Evolutionary conservation across 2,888 invertebrate genomes (phyloP).

Genomic region (Elegia similella): DNA sequence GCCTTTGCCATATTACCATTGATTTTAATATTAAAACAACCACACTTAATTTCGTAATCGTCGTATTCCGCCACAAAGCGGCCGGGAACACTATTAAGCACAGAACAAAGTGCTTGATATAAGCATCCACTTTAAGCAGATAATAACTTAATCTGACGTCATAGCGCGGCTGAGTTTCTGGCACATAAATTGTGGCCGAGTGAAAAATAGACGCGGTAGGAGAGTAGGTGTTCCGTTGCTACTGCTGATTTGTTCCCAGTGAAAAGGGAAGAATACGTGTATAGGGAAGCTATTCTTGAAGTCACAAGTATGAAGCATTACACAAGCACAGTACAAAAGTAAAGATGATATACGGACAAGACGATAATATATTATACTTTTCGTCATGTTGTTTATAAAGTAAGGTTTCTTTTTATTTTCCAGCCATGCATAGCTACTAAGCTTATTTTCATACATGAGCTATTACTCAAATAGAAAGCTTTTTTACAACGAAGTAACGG

Average conservation of each 20-base stretch:
- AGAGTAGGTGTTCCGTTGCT: constrained; percentile 22
- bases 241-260: background rate
- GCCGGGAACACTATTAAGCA: constrained; percentile 5
- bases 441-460: too few species aligned
- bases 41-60: constrained; percentile 8
- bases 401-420: too few species aligned
- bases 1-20: background rate
- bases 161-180: constrained; percentile 49
- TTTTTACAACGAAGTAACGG: too few species aligned
- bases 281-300: too few species aligned
- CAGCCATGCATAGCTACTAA: too few species aligned
- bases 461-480: too few species aligned
- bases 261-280: too few species aligned
- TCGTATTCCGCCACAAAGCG: constrained; percentile 4
- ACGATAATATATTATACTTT: too few species aligned
- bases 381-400: too few species aligned
- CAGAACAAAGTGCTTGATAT: constrained; percentile 5
- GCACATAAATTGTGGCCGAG: constrained; percentile 56
- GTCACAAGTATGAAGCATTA: too few species aligned
- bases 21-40: constrained; percentile 3
- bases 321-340: too few species aligned
- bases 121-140: constrained; percentile 40
- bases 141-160: constrained; percentile 62
- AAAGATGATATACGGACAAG: too few species aligned
- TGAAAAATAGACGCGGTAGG: constrained; percentile 57